A percentile compares a stretch with the other conserved stretches of the same genome.
Evolutionary conservation across 2,888 invertebrate species (phyloP).

Genomic region (Lypha dubia): DNA sequence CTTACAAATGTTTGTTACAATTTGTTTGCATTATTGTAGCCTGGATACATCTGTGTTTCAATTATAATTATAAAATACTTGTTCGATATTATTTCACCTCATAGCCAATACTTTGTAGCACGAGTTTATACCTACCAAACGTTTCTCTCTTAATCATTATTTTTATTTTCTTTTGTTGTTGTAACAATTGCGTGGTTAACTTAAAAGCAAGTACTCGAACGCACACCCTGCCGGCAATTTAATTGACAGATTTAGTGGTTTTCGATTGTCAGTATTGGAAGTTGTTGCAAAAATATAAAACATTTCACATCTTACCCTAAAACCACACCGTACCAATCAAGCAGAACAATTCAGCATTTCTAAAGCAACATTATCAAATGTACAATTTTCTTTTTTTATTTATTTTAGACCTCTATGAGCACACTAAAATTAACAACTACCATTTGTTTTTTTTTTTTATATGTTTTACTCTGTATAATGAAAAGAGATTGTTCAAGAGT

Average conservation of each 20-base stretch:
- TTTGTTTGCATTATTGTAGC: conserved; percentile 42
- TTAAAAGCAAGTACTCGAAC: conserved; percentile 61
- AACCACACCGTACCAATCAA: conserved; percentile 46
- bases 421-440: conserved; percentile 46
- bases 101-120: conserved; percentile 63
- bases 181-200: conserved; percentile 68
- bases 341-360: conserved; percentile 35
- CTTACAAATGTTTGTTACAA: conserved; percentile 20
- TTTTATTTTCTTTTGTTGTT: conserved; percentile 40
- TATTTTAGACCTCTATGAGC: background rate
- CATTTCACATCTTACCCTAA: conserved; percentile 53
- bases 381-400: background rate
- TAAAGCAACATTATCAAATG: conserved; percentile 29
- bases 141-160: conserved; percentile 31
- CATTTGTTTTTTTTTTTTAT: conserved; percentile 64
- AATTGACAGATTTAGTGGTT: conserved; percentile 82
- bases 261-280: conserved; percentile 79
- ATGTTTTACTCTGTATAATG: conserved; percentile 23
- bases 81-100: conserved; percentile 63
- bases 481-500: conserved; percentile 51
- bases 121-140: conserved; percentile 67
- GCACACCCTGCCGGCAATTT: conserved; percentile 81
- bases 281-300: conserved; percentile 32
- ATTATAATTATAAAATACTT: conserved; percentile 68
- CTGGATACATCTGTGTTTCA: conserved; percentile 48